phyloP scores from a whole-genome alignment of 2,888 invertebrate genomes.

The Lasioglossum pauxillum region DNA sequence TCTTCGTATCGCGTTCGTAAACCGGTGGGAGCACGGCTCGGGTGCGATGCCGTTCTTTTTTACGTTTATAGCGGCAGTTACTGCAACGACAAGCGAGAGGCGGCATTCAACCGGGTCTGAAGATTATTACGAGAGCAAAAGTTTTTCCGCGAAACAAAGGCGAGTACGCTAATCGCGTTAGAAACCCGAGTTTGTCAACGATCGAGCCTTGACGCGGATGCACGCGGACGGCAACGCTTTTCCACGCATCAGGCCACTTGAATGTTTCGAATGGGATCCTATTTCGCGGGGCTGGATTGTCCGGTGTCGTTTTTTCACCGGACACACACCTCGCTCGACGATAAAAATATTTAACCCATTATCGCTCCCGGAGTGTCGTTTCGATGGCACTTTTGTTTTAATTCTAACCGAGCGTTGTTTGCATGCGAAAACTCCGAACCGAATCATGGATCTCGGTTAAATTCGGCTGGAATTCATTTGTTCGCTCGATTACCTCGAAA shows the following conservation, averaged over 20 bases:
- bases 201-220: neutral
- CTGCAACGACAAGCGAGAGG: neutral
- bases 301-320: neutral
- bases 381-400: neutral
- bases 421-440: neutral
- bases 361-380: neutral
- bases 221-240: neutral
- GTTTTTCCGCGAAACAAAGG: neutral
- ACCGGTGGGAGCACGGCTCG: neutral
- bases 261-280: conserved; percentile 12
- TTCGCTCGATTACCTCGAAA: neutral
- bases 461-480: neutral
- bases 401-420: neutral
- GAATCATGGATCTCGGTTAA: neutral
- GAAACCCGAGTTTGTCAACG: neutral
- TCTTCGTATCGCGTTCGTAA: conserved; percentile 3
- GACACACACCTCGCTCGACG: neutral
- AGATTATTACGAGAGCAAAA: neutral
- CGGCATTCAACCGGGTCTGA: neutral
- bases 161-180: neutral
- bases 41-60: neutral
- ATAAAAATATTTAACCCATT: conserved; percentile 13
- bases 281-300: neutral
- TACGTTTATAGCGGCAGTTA: neutral
- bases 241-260: neutral